Conservation (phyloP, 2,797 vertebrate genomes). For the Balearica regulorum region DNA sequence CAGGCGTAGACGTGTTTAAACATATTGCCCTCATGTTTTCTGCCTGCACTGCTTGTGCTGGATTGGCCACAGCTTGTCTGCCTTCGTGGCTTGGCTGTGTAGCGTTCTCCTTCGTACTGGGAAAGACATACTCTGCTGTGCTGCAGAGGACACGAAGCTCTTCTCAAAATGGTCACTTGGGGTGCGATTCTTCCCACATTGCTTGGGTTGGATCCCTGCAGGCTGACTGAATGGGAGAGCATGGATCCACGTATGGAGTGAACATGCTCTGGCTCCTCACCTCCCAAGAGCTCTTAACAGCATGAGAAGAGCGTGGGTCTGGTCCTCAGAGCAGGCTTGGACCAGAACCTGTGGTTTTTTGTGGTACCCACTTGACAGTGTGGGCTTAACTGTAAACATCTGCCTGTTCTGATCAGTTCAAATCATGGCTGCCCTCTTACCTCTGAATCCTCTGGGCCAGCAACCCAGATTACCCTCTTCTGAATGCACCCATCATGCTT, state of each 20-base stretch:
- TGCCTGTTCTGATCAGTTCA: neutral
- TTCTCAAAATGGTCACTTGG: neutral
- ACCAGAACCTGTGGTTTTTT: neutral
- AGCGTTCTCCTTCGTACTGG: fast-evolving
- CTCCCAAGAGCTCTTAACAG: neutral
- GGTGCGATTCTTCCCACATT: neutral
- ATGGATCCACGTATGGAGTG: fast-evolving
- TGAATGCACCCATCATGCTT: neutral
- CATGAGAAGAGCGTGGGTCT: fast-evolving
- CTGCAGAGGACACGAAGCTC: neutral
- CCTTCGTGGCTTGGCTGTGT: neutral
- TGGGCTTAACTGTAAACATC: neutral
- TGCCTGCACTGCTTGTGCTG: neutral
- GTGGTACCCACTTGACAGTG: fast-evolving
- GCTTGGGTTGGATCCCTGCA: neutral
- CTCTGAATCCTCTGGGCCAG: neutral
- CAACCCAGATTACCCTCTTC: neutral
- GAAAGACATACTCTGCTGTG: neutral
- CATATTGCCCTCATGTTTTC: neutral
- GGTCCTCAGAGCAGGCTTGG: neutral
- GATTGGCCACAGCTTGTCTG: neutral
- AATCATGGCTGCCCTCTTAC: neutral
- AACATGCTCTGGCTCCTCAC: neutral
- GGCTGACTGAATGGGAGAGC: neutral
- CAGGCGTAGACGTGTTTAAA: neutral